These are phyloP conservation scores for Cryptophagus acutangulus DNA, from an alignment of 2,888 invertebrate species.

Conservation along the genomic window DNA sequence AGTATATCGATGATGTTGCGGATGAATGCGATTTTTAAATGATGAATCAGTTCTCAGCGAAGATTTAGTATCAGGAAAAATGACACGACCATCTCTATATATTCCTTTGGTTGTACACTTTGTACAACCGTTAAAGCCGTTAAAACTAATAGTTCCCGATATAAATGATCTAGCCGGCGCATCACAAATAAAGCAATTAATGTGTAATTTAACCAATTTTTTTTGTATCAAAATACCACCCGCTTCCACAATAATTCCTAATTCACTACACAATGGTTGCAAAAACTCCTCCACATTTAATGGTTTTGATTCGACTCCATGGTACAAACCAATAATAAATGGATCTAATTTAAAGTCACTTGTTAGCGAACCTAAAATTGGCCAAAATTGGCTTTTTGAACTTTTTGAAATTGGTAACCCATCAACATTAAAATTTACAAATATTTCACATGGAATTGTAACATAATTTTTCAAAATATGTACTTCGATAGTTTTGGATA, in stretches of 20 bases:
- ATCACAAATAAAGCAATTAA: constrained; percentile 28
- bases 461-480: no score
- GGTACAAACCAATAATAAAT: constrained; percentile 1
- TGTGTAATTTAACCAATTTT: not conserved
- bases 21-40: constrained; percentile 22
- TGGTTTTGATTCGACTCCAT: not conserved
- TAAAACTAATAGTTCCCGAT: constrained; percentile 21
- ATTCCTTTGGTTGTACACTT: constrained; percentile 28
- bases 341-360: no score
- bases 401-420: no score
- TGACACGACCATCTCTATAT: constrained; percentile 14
- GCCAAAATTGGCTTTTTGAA: no score
- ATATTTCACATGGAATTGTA: no score
- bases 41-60: constrained; percentile 24
- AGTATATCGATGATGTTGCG: constrained; percentile 25
- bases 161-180: constrained; percentile 28
- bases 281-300: not conserved
- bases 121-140: constrained; percentile 27
- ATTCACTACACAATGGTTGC: constrained; percentile 9
- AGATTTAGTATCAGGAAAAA: constrained; percentile 16
- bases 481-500: no score
- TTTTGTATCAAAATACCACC: not conserved
- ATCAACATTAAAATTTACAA: no score
- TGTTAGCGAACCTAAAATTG: no score
- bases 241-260: constrained; percentile 10